phyloP scores from a whole-genome alignment of 2,797 vertebrate species.

The Nasua narica region DNA sequence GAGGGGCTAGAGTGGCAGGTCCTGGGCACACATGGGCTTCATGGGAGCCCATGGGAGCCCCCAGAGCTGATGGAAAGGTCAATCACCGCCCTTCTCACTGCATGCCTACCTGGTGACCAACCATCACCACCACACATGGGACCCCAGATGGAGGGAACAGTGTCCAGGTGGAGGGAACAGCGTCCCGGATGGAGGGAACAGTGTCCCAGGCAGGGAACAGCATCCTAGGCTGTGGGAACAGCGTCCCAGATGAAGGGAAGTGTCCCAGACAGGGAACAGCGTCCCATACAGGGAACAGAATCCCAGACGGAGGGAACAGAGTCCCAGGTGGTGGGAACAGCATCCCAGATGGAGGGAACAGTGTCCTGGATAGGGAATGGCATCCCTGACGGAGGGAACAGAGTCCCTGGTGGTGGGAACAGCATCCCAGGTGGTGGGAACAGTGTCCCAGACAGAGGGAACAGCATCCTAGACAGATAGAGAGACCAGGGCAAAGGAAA shows the following conservation, averaged over 20 bases:
- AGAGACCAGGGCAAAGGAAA: neutral
- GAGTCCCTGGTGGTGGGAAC: no score
- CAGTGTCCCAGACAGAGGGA: neutral
- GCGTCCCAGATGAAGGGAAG: no score
- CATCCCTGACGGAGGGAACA: neutral
- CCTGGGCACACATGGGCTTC: neutral
- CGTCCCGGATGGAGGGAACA: no score
- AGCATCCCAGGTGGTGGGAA: no score
- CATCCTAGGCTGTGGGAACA: no score
- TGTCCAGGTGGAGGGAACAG: neutral
- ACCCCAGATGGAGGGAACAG: neutral
- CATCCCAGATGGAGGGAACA: no score
- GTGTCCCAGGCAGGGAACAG: no score
- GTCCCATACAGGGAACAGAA: no score
- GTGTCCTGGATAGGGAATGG: no score
- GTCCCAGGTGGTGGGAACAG: no score
- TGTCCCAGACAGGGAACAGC: neutral
- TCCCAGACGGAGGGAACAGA: no score
- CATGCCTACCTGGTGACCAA: neutral
- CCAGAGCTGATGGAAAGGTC: neutral
- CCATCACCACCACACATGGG: neutral
- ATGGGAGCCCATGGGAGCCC: neutral
- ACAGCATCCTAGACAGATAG: neutral
- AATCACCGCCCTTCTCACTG: neutral
- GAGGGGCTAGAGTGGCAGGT: no score